Conservation (phyloP, 2,888 invertebrate genomes). For the Tethea ocularis region DNA sequence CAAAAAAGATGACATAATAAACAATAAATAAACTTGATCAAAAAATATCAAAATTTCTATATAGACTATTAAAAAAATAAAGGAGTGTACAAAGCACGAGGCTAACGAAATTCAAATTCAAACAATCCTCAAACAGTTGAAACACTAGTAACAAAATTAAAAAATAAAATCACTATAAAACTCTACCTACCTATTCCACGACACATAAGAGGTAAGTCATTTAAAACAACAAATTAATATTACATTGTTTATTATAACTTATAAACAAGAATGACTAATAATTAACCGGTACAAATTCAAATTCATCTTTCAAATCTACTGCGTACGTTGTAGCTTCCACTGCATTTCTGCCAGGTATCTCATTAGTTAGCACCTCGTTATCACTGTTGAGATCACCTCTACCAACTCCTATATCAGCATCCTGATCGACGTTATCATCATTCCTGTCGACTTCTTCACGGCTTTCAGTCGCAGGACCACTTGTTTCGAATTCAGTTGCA, state of each 20-base stretch:
- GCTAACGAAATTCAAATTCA: too few relatives aligned
- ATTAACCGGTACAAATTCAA: slow-evolving; percentile 65
- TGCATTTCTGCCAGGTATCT: slow-evolving; percentile 31
- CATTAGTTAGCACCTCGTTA: slow-evolving; percentile 50
- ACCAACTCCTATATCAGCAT: slow-evolving; percentile 52
- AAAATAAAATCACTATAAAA: background rate
- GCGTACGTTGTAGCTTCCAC: slow-evolving; percentile 71
- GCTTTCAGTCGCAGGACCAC: slow-evolving; percentile 26
- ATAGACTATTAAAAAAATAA: too few relatives aligned
- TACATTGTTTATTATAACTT: background rate
- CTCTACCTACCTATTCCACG: too few relatives aligned
- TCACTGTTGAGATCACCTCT: slow-evolving; percentile 33
- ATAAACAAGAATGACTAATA: background rate
- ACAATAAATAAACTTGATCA: too few relatives aligned
- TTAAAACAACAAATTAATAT: background rate
- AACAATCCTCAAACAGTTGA: too few relatives aligned
- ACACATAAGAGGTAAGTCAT: background rate
- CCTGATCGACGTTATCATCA: slow-evolving; percentile 22
- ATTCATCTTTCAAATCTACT: slow-evolving; percentile 62
- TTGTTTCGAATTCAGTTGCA: slow-evolving; percentile 13
- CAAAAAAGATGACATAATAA: too few relatives aligned
- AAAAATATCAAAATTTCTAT: too few relatives aligned
- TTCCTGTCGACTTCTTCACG: slow-evolving; percentile 56
- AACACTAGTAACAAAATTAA: too few relatives aligned
- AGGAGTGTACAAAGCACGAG: too few relatives aligned